phyloP scores from a whole-genome alignment of 23 tunicate species.

The Phallusia fumigata region DNA sequence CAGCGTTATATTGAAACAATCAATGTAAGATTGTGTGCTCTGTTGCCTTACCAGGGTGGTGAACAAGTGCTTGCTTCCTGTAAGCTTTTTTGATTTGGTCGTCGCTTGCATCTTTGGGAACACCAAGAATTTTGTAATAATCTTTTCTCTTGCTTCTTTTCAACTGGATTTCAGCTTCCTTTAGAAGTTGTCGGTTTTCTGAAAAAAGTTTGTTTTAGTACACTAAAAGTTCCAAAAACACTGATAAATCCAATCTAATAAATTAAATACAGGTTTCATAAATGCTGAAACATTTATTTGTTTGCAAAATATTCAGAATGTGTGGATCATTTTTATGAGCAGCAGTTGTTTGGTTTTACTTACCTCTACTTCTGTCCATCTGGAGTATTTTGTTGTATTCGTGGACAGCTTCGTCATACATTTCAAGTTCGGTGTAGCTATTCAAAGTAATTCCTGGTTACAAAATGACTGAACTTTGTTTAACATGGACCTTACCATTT shows the following conservation, averaged over 20 bases:
- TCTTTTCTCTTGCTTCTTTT: constrained; percentile 81
- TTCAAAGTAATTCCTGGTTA: too few relatives aligned
- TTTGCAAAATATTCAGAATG: too few relatives aligned
- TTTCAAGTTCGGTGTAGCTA: constrained; percentile 66
- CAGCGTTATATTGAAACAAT: too few relatives aligned
- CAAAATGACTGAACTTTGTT: background rate
- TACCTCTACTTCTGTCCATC: constrained; percentile 78
- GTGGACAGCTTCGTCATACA: constrained; percentile 78
- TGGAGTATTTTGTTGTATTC: constrained; percentile 70
- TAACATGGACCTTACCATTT: constrained; percentile 43
- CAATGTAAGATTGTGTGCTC: too few relatives aligned
- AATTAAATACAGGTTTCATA: too few relatives aligned
- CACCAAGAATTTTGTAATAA: constrained; percentile 85
- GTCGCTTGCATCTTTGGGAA: constrained; percentile 61
- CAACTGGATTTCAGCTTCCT: constrained; percentile 55
- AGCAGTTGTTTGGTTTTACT: too few relatives aligned
- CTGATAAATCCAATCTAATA: too few relatives aligned
- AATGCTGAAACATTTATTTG: too few relatives aligned
- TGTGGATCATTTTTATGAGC: too few relatives aligned
- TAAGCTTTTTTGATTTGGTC: constrained; percentile 90
- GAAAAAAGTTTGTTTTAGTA: background rate
- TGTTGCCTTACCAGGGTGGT: constrained; percentile 86
- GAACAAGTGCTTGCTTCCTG: constrained; percentile 75
- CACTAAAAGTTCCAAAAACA: too few relatives aligned
- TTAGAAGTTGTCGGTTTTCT: constrained; percentile 64